A percentile compares a stretch with the other conserved stretches of the same genome.
phyloP scores from a whole-genome alignment of 1,140 invertebrate species.

The Drosophila subpulchrella region DNA sequence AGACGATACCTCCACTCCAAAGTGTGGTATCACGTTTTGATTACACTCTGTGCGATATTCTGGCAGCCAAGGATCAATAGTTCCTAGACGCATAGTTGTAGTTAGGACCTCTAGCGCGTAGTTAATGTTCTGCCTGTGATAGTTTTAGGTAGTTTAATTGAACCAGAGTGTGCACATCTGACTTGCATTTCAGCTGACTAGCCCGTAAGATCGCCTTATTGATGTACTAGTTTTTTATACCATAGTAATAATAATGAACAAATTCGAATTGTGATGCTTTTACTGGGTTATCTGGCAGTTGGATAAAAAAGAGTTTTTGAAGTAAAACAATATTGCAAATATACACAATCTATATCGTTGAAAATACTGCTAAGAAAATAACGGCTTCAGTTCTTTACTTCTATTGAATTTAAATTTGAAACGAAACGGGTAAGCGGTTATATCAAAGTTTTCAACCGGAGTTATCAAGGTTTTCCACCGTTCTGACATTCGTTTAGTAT shows the following conservation, averaged over 20 bases:
- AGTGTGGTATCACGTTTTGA: not conserved
- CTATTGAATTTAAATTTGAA: not conserved
- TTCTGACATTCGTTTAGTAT: not conserved
- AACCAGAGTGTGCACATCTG: slow-evolving; percentile 36
- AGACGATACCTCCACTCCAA: not conserved
- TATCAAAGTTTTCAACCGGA: not conserved
- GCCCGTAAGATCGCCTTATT: slow-evolving; percentile 19
- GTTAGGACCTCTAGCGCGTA: slow-evolving; percentile 64
- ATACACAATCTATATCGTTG: no score
- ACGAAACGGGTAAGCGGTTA: not conserved
- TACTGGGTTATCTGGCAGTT: not conserved
- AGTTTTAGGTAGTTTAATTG: slow-evolving; percentile 78
- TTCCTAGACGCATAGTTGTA: slow-evolving; percentile 55
- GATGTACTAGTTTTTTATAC: slow-evolving; percentile 22
- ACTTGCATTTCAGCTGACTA: slow-evolving; percentile 55
- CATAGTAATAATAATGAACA: slow-evolving; percentile 17
- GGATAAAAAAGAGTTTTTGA: no score
- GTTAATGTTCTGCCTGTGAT: slow-evolving; percentile 81
- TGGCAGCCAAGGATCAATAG: slow-evolving; percentile 43
- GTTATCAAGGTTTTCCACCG: not conserved
- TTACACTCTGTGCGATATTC: slow-evolving; percentile 5
- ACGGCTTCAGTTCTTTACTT: no score
- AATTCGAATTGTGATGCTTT: not conserved
- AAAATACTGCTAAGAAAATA: no score
- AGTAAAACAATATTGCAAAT: no score